A percentile compares a stretch with the other conserved stretches of the same genome.
These are phyloP conservation scores for Clarias laeviceps DNA, from an alignment of 2,797 vertebrate genomes.

Conservation along the genomic window DNA sequence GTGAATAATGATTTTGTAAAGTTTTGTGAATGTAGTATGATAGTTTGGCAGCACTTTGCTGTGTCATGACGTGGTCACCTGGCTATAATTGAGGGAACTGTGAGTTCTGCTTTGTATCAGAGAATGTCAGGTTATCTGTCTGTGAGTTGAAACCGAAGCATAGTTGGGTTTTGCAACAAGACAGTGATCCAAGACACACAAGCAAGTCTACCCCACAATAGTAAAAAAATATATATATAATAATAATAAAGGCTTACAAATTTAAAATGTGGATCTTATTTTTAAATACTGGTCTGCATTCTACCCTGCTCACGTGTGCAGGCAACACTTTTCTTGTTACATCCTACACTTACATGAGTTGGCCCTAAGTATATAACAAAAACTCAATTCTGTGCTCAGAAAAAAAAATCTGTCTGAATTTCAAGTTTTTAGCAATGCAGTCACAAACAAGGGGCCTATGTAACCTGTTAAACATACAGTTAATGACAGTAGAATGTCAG, in stretches of 20 bases:
- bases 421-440: neutral
- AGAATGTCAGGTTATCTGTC: neutral
- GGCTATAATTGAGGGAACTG: neutral
- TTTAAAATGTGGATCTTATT: neutral
- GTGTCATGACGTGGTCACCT: no score
- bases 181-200: neutral
- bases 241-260: neutral
- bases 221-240: neutral
- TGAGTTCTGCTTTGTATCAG: neutral
- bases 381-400: neutral
- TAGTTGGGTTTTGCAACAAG: neutral
- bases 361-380: neutral
- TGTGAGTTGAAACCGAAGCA: neutral
- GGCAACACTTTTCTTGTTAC: neutral
- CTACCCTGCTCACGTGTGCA: neutral
- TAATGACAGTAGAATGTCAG: conserved; percentile 44
- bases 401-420: conserved; percentile 8
- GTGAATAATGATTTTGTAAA: no score
- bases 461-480: conserved; percentile 7
- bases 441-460: neutral
- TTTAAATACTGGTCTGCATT: neutral
- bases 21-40: neutral
- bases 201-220: neutral
- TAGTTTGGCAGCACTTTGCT: neutral
- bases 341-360: neutral